Evolutionary conservation across 2,797 vertebrate species (phyloP).

Genomic region (Hipposideros larvatus): DNA sequence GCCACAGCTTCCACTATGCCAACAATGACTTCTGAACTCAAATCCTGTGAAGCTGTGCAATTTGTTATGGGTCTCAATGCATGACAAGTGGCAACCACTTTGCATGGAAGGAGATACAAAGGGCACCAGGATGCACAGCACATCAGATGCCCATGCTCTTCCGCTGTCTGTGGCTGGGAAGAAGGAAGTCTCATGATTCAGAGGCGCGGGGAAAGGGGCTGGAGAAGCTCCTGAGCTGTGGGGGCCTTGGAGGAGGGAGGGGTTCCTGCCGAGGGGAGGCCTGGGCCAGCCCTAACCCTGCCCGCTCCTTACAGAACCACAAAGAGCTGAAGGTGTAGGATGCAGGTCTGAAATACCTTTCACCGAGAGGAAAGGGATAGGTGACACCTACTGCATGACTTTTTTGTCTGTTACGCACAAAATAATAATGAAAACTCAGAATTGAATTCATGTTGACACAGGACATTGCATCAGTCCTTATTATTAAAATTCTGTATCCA

Average conservation of each 20-base stretch:
- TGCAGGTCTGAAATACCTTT: too few species aligned
- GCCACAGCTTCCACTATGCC: fast-evolving
- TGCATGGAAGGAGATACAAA: neutral
- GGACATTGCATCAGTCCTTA: neutral
- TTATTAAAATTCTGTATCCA: neutral
- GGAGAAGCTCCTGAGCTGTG: neutral
- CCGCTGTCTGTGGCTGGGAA: neutral
- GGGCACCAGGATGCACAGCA: fast-evolving
- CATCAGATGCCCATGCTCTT: fast-evolving
- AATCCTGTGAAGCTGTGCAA: neutral
- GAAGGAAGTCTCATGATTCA: fast-evolving
- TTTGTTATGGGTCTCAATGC: fast-evolving
- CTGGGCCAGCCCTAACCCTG: fast-evolving
- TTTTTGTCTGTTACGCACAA: neutral
- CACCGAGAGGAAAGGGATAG: neutral
- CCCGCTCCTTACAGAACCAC: fast-evolving
- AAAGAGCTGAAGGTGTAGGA: too few species aligned
- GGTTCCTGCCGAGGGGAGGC: neutral
- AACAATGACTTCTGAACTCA: neutral
- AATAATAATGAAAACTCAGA: neutral
- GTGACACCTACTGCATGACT: fast-evolving
- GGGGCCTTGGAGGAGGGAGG: fast-evolving
- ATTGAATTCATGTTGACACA: neutral
- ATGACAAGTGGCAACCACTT: neutral
- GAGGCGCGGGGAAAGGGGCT: neutral